Evolutionary conservation across 2,113 vertebrate genomes (phyloP).

Genomic region (Hucho hucho): DNA sequence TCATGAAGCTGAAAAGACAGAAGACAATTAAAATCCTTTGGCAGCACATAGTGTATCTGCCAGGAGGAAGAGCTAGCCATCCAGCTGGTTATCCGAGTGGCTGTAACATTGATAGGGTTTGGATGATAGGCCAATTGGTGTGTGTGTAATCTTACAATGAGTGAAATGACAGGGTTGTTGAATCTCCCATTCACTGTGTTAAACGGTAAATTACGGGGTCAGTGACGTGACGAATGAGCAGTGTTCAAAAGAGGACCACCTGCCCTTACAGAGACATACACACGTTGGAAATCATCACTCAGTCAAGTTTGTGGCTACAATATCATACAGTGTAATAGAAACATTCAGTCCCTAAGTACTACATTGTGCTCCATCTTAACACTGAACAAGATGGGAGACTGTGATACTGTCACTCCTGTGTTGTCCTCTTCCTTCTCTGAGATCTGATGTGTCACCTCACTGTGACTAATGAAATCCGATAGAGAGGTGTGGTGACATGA

Average conservation of each 20-base stretch:
- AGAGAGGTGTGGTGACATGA: slow-evolving; percentile 46
- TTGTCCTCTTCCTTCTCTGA: slow-evolving; percentile 25
- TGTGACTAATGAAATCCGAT: slow-evolving; percentile 64
- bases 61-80: background rate
- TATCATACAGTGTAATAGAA: background rate
- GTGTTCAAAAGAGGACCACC: background rate
- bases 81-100: background rate
- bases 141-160: slow-evolving; percentile 20
- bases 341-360: background rate
- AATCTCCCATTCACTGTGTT: slow-evolving; percentile 51
- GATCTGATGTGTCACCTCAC: slow-evolving; percentile 57
- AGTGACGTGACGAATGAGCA: background rate
- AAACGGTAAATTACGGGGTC: slow-evolving; percentile 61
- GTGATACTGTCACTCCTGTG: slow-evolving; percentile 22
- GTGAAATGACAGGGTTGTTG: slow-evolving; percentile 47
- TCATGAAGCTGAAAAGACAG: too few relatives aligned
- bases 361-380: background rate
- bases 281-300: background rate
- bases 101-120: background rate
- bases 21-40: background rate
- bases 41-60: background rate
- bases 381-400: slow-evolving; percentile 40
- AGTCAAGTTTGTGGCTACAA: background rate
- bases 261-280: background rate
- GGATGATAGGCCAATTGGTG: too few relatives aligned